phyloP scores from a whole-genome alignment of 2,797 vertebrate species.

The Pagetopsis macropterus region DNA sequence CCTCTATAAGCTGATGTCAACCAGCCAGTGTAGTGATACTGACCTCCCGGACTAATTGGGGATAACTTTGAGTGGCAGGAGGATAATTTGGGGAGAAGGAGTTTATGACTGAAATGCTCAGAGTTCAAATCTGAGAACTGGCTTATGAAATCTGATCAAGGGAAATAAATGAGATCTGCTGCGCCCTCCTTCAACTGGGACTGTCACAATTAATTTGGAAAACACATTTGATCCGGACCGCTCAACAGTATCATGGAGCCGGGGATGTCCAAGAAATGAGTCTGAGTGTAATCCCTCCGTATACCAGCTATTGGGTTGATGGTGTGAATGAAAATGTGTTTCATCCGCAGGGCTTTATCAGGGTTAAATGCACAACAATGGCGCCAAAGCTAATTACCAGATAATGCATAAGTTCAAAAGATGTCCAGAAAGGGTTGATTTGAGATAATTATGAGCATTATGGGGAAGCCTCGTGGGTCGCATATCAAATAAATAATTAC shows the following conservation, averaged over 20 bases:
- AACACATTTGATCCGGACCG: conserved; percentile 57
- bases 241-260: conserved; percentile 39
- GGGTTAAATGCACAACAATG: conserved; percentile 49
- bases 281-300: conserved; percentile 39
- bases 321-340: conserved; percentile 50
- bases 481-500: conserved; percentile 34
- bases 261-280: conserved; percentile 45
- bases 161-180: conserved; percentile 66
- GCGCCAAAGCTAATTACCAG: conserved; percentile 55
- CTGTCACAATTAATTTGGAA: conserved; percentile 70
- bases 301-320: conserved; percentile 34
- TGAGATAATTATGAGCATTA: conserved; percentile 27
- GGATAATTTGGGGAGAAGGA: conserved; percentile 60
- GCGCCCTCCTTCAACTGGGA: conserved; percentile 50
- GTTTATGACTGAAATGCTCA: conserved; percentile 58
- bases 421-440: conserved; percentile 42
- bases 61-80: conserved; percentile 59
- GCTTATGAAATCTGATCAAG: conserved; percentile 69
- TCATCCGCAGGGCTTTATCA: conserved; percentile 39
- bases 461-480: conserved; percentile 25
- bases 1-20: conserved; percentile 25
- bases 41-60: conserved; percentile 47
- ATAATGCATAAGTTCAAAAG: conserved; percentile 38
- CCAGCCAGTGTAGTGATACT: conserved; percentile 9
- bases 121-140: conserved; percentile 52